Evolutionary conservation across 1,140 invertebrate genomes (phyloP).

Genomic region (Laupala kohalensis): DNA sequence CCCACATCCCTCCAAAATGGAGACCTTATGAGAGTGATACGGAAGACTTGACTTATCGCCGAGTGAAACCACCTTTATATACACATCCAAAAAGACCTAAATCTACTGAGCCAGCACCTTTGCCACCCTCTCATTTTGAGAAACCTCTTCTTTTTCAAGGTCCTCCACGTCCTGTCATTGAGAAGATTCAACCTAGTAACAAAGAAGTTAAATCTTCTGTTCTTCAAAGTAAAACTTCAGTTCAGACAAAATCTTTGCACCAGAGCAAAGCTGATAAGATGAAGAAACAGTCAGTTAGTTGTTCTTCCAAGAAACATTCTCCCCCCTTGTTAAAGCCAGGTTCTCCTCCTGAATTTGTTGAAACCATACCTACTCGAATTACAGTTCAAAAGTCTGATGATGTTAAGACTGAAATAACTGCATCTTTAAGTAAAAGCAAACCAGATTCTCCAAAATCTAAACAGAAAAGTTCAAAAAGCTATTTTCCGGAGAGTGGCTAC

Average conservation of each 20-base stretch:
- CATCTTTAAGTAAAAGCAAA: conserved; percentile 23
- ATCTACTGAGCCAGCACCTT: conserved; percentile 38
- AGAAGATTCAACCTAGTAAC: conserved; percentile 9
- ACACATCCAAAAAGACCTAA: conserved; percentile 29
- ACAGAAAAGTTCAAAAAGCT: conserved; percentile 27
- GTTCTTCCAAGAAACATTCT: conserved; percentile 20
- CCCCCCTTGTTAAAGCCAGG: conserved; percentile 32
- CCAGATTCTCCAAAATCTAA: conserved; percentile 43
- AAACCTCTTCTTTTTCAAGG: conserved; percentile 34
- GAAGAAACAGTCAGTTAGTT: conserved; percentile 15
- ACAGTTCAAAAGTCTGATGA: conserved; percentile 16
- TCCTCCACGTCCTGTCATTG: conserved; percentile 31
- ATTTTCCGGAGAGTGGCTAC: conserved; percentile 46
- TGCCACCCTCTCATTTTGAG: conserved; percentile 44
- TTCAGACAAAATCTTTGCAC: not conserved
- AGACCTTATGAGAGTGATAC: conserved; percentile 49
- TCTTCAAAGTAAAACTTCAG: not conserved
- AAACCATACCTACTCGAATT: conserved; percentile 21
- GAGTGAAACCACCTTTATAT: conserved; percentile 35
- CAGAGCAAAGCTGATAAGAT: conserved; percentile 6
- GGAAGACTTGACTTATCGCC: conserved; percentile 38
- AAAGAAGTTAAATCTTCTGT: conserved; percentile 11
- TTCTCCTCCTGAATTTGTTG: conserved; percentile 37
- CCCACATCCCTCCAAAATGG: conserved; percentile 39
- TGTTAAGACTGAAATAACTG: conserved; percentile 1